Percentiles rank a stretch among this genome's conserved stretches.
Evolutionary conservation across 1,140 invertebrate species (phyloP).

Genomic region (Cyphomyrmex costatus): DNA sequence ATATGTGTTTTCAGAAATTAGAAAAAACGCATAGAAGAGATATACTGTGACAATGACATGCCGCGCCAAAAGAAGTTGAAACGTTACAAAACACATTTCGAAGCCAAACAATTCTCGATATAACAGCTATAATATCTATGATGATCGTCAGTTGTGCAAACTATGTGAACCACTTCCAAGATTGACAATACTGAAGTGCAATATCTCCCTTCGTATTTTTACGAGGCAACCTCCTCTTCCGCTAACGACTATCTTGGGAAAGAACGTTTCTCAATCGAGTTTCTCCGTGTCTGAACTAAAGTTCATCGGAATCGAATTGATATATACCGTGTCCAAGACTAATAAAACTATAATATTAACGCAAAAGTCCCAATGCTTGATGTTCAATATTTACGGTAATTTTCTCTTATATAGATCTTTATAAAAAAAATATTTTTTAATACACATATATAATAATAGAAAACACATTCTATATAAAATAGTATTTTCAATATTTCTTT

Average conservation of each 20-base stretch:
- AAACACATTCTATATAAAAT: neutral
- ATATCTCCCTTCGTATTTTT: slow-evolving; percentile 48
- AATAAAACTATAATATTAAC: slow-evolving; percentile 13
- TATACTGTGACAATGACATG: neutral
- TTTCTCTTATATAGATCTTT: neutral
- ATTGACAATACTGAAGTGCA: slow-evolving; percentile 45
- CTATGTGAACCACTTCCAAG: slow-evolving; percentile 50
- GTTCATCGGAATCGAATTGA: slow-evolving; percentile 51
- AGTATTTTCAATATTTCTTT: too few species aligned
- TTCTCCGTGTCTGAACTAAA: slow-evolving; percentile 38
- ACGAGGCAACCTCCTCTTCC: neutral
- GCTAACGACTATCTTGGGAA: slow-evolving; percentile 40
- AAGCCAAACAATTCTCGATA: slow-evolving; percentile 25
- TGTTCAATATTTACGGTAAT: neutral
- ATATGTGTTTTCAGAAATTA: neutral
- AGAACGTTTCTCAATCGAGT: slow-evolving; percentile 49
- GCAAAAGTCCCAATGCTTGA: neutral
- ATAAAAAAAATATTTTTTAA: neutral
- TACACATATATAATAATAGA: neutral
- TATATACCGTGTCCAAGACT: slow-evolving; percentile 26
- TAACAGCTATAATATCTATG: slow-evolving; percentile 44
- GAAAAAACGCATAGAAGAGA: neutral
- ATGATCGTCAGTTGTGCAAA: slow-evolving; percentile 54
- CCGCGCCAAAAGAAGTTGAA: neutral
- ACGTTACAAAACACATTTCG: slow-evolving; percentile 35